Conservation (phyloP, 53 echinoderm and acorn worm species). For the Patiria pectinifera region DNA sequence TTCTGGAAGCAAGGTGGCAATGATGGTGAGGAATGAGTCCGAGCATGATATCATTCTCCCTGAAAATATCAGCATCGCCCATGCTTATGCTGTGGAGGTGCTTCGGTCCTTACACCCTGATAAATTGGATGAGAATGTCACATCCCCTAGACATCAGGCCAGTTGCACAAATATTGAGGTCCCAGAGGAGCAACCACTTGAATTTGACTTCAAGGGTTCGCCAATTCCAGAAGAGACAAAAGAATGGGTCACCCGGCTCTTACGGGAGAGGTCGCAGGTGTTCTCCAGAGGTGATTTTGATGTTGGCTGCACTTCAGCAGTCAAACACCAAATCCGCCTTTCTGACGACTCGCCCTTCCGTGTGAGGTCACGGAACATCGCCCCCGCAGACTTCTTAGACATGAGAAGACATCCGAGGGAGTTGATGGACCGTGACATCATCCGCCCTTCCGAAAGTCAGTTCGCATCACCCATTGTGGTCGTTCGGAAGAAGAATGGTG, state of each 20-base stretch:
- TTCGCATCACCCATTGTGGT: conserved; percentile 72
- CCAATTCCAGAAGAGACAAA: conserved; percentile 44
- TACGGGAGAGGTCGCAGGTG: neutral
- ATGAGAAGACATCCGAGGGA: conserved; percentile 46
- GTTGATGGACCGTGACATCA: conserved; percentile 60
- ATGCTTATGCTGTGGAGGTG: conserved; percentile 29
- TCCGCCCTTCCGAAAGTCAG: conserved; percentile 55
- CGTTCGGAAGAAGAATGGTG: too few relatives aligned
- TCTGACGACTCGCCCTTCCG: conserved; percentile 60
- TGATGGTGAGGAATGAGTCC: conserved; percentile 19
- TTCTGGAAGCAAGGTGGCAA: neutral
- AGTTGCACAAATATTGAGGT: neutral
- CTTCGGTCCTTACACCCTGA: neutral
- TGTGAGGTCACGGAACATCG: conserved; percentile 59
- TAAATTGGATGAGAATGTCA: neutral
- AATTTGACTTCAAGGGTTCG: conserved; percentile 42
- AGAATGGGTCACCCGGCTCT: neutral
- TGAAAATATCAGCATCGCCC: conserved; percentile 19
- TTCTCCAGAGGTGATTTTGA: neutral
- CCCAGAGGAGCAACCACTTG: neutral
- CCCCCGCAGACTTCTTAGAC: conserved; percentile 55
- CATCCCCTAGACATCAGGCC: neutral
- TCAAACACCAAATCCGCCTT: neutral
- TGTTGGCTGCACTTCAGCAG: neutral
- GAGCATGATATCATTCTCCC: conserved; percentile 46